Percentiles rank a stretch among this genome's conserved stretches.
phyloP scores from a whole-genome alignment of 2,797 vertebrate genomes.

The Nasua narica region DNA sequence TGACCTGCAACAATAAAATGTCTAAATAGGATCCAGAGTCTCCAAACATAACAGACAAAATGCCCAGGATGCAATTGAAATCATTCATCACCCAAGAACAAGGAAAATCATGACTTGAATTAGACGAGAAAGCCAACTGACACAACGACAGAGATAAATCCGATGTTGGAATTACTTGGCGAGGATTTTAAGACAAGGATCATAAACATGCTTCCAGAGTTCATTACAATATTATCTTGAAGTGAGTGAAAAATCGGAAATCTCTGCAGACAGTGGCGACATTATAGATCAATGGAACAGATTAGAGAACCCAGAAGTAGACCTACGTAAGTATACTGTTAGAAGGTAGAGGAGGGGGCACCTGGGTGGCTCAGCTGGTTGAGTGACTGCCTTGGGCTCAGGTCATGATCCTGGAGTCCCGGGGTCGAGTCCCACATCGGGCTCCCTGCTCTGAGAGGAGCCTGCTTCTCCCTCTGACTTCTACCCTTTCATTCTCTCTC shows the following conservation, averaged over 20 bases:
- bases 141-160: not conserved
- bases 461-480: no score
- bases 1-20: not conserved
- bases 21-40: not conserved
- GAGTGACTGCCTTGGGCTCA: no score
- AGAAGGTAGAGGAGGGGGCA: not conserved
- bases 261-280: not conserved
- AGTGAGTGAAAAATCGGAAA: not conserved
- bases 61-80: not conserved
- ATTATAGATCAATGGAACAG: not conserved
- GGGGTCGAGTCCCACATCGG: no score
- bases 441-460: no score
- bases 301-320: not conserved
- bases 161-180: not conserved
- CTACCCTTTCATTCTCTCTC: no score
- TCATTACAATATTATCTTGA: not conserved
- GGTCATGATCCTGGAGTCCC: no score
- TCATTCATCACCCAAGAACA: not conserved
- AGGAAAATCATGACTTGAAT: slow-evolving; percentile 2
- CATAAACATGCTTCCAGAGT: not conserved
- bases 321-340: not conserved
- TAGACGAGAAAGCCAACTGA: not conserved
- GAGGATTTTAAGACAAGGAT: not conserved
- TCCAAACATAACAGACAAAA: not conserved
- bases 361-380: no score